These are phyloP conservation scores for Leptinotarsa juncta DNA, from an alignment of 2,888 invertebrate genomes.

Conservation along the genomic window DNA sequence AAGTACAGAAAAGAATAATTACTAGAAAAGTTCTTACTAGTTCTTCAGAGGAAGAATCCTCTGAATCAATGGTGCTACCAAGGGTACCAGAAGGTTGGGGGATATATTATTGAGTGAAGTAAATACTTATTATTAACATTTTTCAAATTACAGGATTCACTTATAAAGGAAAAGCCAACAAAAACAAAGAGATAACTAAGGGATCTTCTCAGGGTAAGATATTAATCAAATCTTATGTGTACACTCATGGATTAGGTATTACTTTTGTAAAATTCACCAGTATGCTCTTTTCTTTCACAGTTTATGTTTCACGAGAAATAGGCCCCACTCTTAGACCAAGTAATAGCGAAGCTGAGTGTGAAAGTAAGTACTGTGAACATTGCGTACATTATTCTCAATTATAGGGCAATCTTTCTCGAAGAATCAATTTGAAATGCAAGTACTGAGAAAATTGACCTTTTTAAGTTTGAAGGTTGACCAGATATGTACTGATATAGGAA, in stretches of 20 bases:
- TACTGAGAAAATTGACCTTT: constrained; percentile 16
- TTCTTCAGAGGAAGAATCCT: not conserved
- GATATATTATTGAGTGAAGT: not conserved
- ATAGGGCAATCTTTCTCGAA: not conserved
- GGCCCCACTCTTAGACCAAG: not conserved
- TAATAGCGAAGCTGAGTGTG: not conserved
- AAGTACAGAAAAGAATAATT: not conserved
- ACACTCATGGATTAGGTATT: not conserved
- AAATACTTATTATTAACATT: not conserved
- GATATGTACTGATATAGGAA: constrained; percentile 9
- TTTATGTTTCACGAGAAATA: not conserved
- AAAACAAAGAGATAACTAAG: not conserved
- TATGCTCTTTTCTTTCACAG: not conserved
- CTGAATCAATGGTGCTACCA: not conserved
- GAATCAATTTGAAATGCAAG: constrained; percentile 18
- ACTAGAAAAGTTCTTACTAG: not conserved
- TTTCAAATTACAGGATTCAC: not conserved
- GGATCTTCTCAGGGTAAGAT: not conserved
- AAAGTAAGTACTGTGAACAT: not conserved
- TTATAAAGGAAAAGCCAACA: not conserved
- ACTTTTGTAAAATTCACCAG: not conserved
- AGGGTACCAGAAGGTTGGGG: not conserved
- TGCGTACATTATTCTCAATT: not conserved
- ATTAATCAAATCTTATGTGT: not conserved
- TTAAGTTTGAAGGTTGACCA: constrained; percentile 2